A percentile compares a stretch with the other conserved stretches of the same genome.
Conservation (phyloP, 2,888 invertebrate species). For the Spicauda simplicius region DNA sequence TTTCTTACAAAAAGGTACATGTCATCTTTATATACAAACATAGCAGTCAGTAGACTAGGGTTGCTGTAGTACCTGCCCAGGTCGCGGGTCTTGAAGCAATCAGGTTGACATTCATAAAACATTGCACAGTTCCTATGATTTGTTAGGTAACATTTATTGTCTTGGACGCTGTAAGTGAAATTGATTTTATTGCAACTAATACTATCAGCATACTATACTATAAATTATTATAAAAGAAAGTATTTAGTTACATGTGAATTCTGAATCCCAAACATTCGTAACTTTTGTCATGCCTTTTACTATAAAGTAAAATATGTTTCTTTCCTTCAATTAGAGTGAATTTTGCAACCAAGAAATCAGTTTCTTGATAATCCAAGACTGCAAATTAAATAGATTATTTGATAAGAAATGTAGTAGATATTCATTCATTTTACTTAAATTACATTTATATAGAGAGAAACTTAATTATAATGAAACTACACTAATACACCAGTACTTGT, state of each 20-base stretch:
- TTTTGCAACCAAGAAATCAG: slow-evolving; percentile 44
- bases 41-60: slow-evolving; percentile 31
- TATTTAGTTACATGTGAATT: slow-evolving; percentile 6
- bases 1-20: slow-evolving; percentile 9
- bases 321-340: slow-evolving; percentile 21
- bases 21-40: slow-evolving; percentile 35
- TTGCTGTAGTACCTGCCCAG: slow-evolving; percentile 23
- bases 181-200: background rate
- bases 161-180: slow-evolving; percentile 36
- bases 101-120: slow-evolving; percentile 10
- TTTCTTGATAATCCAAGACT: slow-evolving; percentile 49
- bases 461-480: too few relatives aligned
- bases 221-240: background rate
- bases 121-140: slow-evolving; percentile 33
- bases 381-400: slow-evolving; percentile 24
- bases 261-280: slow-evolving; percentile 23
- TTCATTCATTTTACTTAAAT: too few relatives aligned
- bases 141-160: slow-evolving; percentile 38
- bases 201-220: background rate
- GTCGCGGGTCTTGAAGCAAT: background rate
- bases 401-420: background rate
- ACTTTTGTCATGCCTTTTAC: slow-evolving; percentile 29
- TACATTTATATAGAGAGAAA: too few relatives aligned
- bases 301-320: slow-evolving; percentile 16
- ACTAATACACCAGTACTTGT: too few relatives aligned